Evolutionary conservation across 2,888 invertebrate genomes (phyloP).

Genomic region (Pollenia amentaria): DNA sequence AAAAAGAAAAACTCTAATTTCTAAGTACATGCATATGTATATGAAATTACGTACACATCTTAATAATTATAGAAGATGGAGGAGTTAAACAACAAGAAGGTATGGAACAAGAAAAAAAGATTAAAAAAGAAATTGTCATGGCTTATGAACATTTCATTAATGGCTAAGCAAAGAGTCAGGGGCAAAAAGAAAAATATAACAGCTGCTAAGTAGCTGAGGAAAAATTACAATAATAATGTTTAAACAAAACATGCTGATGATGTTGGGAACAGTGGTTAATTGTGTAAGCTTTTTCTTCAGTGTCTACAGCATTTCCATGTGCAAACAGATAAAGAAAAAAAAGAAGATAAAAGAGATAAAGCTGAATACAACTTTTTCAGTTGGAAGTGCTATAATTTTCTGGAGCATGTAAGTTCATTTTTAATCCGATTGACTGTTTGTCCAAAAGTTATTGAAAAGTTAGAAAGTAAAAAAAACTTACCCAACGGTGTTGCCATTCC

Average conservation of each 20-base stretch:
- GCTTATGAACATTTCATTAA: slow-evolving; percentile 64
- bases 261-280: slow-evolving; percentile 43
- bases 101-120: slow-evolving; percentile 4
- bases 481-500: too few relatives aligned
- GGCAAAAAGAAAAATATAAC: slow-evolving; percentile 38
- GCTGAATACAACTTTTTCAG: slow-evolving; percentile 9
- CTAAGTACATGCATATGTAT: slow-evolving; percentile 24
- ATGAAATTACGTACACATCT: background rate
- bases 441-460: background rate
- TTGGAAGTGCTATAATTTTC: slow-evolving; percentile 1
- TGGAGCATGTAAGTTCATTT: background rate
- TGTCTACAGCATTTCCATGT: slow-evolving; percentile 18
- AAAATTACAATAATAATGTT: slow-evolving; percentile 30
- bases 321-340: background rate
- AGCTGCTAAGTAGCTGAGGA: slow-evolving; percentile 55
- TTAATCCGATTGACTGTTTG: background rate
- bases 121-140: slow-evolving; percentile 65
- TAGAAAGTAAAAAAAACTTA: background rate
- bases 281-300: slow-evolving; percentile 31
- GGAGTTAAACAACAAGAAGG: slow-evolving; percentile 19
- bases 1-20: background rate
- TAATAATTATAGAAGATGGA: slow-evolving; percentile 14
- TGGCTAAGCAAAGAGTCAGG: slow-evolving; percentile 62
- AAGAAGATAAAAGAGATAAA: background rate
- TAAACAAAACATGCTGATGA: slow-evolving; percentile 25